Evolutionary conservation across 2,113 vertebrate genomes (phyloP).

Genomic region (Osmerus mordax): DNA sequence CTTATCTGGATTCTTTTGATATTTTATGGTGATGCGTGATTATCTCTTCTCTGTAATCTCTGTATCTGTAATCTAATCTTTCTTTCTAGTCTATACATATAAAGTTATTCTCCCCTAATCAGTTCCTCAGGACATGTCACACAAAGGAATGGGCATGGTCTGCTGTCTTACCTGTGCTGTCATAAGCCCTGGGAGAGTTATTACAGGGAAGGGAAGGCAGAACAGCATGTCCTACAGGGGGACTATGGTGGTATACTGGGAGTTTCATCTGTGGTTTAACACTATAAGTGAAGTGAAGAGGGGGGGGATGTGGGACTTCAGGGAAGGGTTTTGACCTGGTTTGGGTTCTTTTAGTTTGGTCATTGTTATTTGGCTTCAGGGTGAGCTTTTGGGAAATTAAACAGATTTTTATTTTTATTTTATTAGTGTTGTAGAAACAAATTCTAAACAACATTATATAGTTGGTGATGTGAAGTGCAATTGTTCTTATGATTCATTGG

Average conservation of each 20-base stretch:
- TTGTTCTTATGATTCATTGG: background rate
- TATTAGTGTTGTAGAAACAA: constrained; percentile 15
- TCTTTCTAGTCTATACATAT: background rate
- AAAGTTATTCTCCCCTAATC: background rate
- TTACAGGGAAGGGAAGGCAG: constrained; percentile 9
- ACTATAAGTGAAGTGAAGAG: constrained; percentile 7
- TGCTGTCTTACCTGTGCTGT: constrained; percentile 21
- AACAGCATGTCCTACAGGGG: constrained; percentile 1
- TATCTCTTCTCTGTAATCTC: background rate
- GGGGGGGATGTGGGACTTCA: constrained; percentile 2
- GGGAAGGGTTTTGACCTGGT: background rate
- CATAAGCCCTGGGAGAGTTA: constrained; percentile 22
- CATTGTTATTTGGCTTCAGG: background rate
- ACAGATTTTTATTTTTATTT: no score
- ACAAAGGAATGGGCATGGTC: constrained; percentile 68
- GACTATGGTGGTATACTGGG: background rate
- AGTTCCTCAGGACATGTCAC: constrained; percentile 71
- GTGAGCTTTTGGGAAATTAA: background rate
- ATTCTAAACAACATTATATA: constrained; percentile 15
- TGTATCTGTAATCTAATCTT: background rate
- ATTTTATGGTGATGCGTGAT: background rate
- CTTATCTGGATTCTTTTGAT: background rate
- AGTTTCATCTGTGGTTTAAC: background rate
- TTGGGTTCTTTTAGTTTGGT: constrained; percentile 17
- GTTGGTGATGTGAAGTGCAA: background rate